These are phyloP conservation scores for Eutolmus rufibarbis DNA, from an alignment of 2,888 invertebrate species.

Conservation along the genomic window DNA sequence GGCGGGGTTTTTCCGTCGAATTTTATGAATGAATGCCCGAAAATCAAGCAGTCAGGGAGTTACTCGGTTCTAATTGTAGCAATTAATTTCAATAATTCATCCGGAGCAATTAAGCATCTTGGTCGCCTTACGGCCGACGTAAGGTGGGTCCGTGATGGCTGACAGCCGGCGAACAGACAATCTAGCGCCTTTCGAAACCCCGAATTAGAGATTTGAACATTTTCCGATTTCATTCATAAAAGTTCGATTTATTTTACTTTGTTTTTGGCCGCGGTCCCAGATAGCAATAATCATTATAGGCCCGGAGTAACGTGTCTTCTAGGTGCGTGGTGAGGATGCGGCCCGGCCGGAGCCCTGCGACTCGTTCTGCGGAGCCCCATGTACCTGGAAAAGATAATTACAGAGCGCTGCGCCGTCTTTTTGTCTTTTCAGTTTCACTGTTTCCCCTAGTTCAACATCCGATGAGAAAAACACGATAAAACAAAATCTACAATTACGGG, in stretches of 20 bases:
- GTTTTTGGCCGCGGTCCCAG: neutral
- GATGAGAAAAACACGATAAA: slow-evolving; percentile 21
- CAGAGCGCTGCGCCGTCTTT: slow-evolving; percentile 46
- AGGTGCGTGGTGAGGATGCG: slow-evolving; percentile 36
- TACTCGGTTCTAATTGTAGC: slow-evolving; percentile 43
- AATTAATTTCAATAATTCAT: slow-evolving; percentile 48
- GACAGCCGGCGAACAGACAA: slow-evolving; percentile 42
- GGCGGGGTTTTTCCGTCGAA: neutral
- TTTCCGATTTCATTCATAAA: slow-evolving; percentile 46
- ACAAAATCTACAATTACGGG: slow-evolving; percentile 28
- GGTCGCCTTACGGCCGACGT: neutral
- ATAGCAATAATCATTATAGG: slow-evolving; percentile 1
- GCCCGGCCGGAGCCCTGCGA: neutral
- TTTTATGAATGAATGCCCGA: slow-evolving; percentile 45
- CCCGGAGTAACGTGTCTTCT: slow-evolving; percentile 1
- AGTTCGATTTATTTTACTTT: slow-evolving; percentile 42
- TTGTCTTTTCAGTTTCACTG: slow-evolving; percentile 43
- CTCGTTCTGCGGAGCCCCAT: slow-evolving; percentile 13
- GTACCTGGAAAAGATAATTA: slow-evolving; percentile 47
- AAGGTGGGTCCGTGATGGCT: slow-evolving; percentile 20
- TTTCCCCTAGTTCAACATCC: slow-evolving; percentile 39
- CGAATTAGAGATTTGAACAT: slow-evolving; percentile 44
- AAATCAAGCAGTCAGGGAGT: slow-evolving; percentile 15
- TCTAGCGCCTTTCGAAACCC: slow-evolving; percentile 40
- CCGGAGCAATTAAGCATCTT: slow-evolving; percentile 40